phyloP scores from a whole-genome alignment of 2,113 vertebrate species.

The Numida meleagris region DNA sequence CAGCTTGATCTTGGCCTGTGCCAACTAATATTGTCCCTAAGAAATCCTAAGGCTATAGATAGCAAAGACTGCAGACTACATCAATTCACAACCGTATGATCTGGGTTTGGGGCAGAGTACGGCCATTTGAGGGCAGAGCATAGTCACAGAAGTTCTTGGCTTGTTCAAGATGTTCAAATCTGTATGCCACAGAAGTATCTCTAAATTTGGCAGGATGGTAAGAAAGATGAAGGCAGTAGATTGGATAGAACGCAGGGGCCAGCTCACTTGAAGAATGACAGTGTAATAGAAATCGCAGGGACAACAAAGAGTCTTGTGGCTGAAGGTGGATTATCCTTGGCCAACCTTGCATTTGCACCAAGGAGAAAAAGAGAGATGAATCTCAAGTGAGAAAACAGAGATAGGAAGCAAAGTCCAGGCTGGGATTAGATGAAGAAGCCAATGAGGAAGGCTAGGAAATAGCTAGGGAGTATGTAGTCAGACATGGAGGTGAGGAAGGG shows the following conservation, averaged over 20 bases:
- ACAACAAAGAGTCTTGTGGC: accelerated
- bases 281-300: neutral
- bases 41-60: neutral
- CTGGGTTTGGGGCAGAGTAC: accelerated
- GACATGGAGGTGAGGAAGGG: neutral
- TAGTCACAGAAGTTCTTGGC: neutral
- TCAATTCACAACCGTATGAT: neutral
- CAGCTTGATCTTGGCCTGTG: neutral
- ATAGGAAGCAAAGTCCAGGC: neutral
- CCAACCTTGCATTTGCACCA: accelerated
- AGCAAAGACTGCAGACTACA: neutral
- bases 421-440: neutral
- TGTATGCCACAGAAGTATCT: neutral
- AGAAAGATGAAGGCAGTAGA: neutral
- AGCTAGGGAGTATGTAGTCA: neutral
- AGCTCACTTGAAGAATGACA: neutral
- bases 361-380: neutral
- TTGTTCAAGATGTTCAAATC: neutral
- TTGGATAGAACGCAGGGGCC: neutral
- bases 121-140: too few species aligned
- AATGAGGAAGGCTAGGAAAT: neutral
- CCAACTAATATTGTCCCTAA: neutral
- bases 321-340: neutral
- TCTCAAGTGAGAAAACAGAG: neutral
- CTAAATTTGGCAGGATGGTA: neutral